Base-by-base conservation (phyloP, 2,797 vertebrate genomes). In the Chelidonichthys spinosus region DNA sequence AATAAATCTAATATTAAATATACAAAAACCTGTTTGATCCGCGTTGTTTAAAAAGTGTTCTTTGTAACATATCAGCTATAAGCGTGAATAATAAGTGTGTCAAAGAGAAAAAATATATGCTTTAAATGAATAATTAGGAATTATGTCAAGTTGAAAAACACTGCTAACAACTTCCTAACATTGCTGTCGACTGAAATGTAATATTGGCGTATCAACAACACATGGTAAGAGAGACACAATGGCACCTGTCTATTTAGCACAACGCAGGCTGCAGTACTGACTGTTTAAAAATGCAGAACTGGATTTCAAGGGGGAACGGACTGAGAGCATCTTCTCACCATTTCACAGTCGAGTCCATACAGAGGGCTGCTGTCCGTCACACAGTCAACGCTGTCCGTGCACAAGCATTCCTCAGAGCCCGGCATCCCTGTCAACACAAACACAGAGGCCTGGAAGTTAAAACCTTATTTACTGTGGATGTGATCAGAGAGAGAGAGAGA, bases 291-390 rank as follows among this genome's bases (percentile, higher is more conserved):
- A 4, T 17, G 14, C 7, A 33, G n/a, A 6, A 36, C 40, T 66
- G 54, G 39, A 54, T 55, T 40, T 42, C 10, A 18, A 55, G n/a
- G 11, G 55, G 9, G 7, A 72, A 67, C 33, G n/a, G 37, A 32
- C 1, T 33, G 5, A 52, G 18, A 52, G 37, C 11, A 7, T 62
- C 92, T 90, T 62, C 92, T 91, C 92, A 97, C 97, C 97, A 99
- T 97, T 93, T 98, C 97, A 93, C 96, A 98, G 76, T 98, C 96
- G 18, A 99, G 91, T 60, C 97, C 97, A 6, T 94, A 98, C 71
- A 98, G 94, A 18, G 96, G 97, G 76, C 97, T 97, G 78, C 49
- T 89, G 87, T 98, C 95, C 0, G 95, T 96, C 82, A 96, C 83
- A 2, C 53, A 64, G 68, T 89, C 89, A 55, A 73, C 78, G 53